Evolutionary conservation across 2,113 vertebrate species (phyloP), one percentile per base, ranked within the genome.

Genomic region (Sinocyclocheilus maitianheensis): DNA sequence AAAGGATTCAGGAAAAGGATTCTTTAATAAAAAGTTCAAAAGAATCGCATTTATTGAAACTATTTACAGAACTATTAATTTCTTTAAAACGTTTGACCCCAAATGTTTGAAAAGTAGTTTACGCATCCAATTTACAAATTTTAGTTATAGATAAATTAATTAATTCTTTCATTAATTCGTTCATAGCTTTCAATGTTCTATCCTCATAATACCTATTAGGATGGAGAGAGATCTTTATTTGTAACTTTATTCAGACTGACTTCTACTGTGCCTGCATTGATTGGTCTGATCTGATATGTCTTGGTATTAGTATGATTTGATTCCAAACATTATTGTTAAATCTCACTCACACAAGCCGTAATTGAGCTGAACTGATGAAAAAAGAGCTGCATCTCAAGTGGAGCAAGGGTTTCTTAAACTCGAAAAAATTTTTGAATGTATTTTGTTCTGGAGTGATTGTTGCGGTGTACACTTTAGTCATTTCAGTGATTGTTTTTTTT

Each of bases 351-450:
- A n/a, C 71, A 78, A 75, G 24, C 37, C 13, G 46, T 85, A 62
- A 81, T 84, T 81, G 53, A 65, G 48, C 71, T 75, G 69, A 53
- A 75, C 71, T 86, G 65, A 81, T 81, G 51, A 65, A 34, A 74
- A 74, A 69, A 55, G 65, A 8, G 69, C 26, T 67, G 46, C 26
- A 46, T 67, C 26, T 83, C 26, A 72, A 71, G 46, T 24, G 6
- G 16, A 80, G n/a, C 37, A 46, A 74, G 34, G 18, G 74, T 40
- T 30, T 74, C 51, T 84, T 86, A 3, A 75, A 14, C 67, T 13
- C 55, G n/a, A 62, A 75, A 53, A 26, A 43, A 22, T 75, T 81
- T 71, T 72, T 81, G 16, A 75, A 76, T 63, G 69, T 24, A 37
- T 37, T 63, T 37, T 40, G 24, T n/a, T 74, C 30, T 83, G 67